Evolutionary conservation across 2,888 invertebrate genomes (phyloP), one percentile per base, ranked within the genome.

Genomic region (Andricus curvator): DNA sequence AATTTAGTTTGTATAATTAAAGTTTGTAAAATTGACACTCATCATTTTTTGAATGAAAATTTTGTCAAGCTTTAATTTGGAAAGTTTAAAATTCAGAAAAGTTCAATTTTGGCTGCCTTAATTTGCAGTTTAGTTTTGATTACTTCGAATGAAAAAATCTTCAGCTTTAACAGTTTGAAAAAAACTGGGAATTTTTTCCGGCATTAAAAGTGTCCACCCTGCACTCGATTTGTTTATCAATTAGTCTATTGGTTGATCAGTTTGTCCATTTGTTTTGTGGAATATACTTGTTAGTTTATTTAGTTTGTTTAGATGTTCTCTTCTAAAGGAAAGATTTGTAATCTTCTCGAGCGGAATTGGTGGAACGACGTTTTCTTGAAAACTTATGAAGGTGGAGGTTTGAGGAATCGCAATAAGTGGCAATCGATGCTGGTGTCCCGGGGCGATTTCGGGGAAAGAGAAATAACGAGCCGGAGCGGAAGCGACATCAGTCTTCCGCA

Each of bases 391-490:
- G 56, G 29, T 37, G 56, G n/a, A 33, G 74, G 74, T 60, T 74
- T 60, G 56, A 56, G 56, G 56, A 74, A 56, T 64, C 79, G 78
- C 77, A 81, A 82, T 82, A 82, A 84, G 82, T 82, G 80, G 80
- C 82, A 82, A 84, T 84, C 78, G 80, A 80, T 78, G 82, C 79
- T 65, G 56, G 51, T 74, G 74, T 74, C 74, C 56, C 74, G 56
- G 15, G 74, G 74, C 74, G 74, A 74, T 74, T 74, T 74, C 37
- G 74, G 56, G 29, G 74, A 74, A 70, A 78, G 60, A 77, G 82
- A 84, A 81, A 81, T 68, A 81, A 74, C 74, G 77, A 67, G 78
- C 60, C 17, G 41, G 76, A 56, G 56, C 74, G 76, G 66, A 78
- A 67, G 80, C 51, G 80, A 82, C 74, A 82, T 82, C 78, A 80